These are phyloP conservation scores for Ovibos moschatus DNA, from an alignment of 2,113 vertebrate species.

Conservation along the genomic window DNA sequence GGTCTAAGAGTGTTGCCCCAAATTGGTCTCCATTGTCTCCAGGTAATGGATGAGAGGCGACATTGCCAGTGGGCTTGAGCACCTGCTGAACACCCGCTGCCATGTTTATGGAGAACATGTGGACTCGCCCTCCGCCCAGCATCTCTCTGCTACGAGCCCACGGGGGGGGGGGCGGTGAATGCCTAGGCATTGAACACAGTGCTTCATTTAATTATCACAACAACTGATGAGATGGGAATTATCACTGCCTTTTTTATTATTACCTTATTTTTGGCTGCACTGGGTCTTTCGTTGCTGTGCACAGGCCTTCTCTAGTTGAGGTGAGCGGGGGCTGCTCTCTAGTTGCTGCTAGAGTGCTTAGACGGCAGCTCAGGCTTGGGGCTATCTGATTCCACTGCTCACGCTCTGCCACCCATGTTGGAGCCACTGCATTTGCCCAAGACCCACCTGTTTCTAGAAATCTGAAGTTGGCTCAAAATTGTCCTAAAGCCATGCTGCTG, in stretches of 20 bases:
- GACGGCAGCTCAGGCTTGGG: neutral
- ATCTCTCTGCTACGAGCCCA: neutral
- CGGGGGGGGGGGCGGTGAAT: neutral
- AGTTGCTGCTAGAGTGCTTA: neutral
- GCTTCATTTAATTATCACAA: neutral
- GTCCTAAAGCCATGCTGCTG: neutral
- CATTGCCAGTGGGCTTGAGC: neutral
- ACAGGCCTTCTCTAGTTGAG: neutral
- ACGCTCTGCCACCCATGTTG: fast-evolving
- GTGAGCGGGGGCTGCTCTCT: neutral
- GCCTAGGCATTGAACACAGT: fast-evolving
- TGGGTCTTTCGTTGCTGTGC: neutral
- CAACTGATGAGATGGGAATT: neutral
- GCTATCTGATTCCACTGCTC: neutral
- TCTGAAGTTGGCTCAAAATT: neutral
- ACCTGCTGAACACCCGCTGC: neutral
- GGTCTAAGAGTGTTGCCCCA: neutral
- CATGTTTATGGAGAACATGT: neutral
- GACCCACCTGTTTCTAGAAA: neutral
- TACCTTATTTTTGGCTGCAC: neutral
- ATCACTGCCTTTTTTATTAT: neutral
- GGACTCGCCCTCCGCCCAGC: neutral
- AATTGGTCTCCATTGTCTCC: neutral
- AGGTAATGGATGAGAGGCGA: neutral
- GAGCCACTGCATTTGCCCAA: neutral